Evolutionary conservation across 2,888 invertebrate species (phyloP).

Genomic region (Noctuana brunneofusca): DNA sequence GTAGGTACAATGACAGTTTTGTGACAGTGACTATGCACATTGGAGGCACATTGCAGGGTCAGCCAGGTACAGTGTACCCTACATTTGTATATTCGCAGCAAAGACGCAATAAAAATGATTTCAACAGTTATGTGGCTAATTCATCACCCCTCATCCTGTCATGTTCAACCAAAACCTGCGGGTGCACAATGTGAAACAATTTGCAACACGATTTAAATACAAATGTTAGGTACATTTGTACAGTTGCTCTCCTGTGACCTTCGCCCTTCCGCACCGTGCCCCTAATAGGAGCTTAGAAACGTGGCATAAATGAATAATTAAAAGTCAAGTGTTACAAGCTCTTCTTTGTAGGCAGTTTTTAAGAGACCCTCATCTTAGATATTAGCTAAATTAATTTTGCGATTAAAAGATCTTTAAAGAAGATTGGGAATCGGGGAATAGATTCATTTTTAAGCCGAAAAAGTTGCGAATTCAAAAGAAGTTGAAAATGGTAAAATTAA

Average conservation of each 20-base stretch:
- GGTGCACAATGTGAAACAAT: background rate
- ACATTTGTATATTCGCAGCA: background rate
- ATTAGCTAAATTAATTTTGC: constrained; percentile 25
- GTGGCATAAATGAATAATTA: constrained; percentile 33
- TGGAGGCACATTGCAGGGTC: too few relatives aligned
- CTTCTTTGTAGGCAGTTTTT: constrained; percentile 25
- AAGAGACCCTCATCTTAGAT: constrained; percentile 4
- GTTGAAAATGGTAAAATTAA: too few relatives aligned
- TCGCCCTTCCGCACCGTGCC: constrained; percentile 6
- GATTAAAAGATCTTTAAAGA: constrained; percentile 13
- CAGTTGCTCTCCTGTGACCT: constrained; percentile 15
- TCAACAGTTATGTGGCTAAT: background rate
- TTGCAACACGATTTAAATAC: constrained; percentile 2
- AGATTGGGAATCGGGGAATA: constrained; percentile 1
- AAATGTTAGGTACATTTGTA: background rate
- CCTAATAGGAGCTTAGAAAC: constrained; percentile 17
- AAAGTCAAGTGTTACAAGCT: constrained; percentile 25
- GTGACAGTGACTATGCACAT: background rate
- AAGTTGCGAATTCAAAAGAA: too few relatives aligned
- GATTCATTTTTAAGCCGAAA: background rate
- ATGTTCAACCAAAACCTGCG: background rate
- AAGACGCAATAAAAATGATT: background rate
- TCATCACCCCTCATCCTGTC: background rate
- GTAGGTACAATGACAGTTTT: background rate
- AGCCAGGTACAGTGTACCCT: too few relatives aligned